Conservation (phyloP, 2,888 invertebrate species). For the Leucophenga montana region DNA sequence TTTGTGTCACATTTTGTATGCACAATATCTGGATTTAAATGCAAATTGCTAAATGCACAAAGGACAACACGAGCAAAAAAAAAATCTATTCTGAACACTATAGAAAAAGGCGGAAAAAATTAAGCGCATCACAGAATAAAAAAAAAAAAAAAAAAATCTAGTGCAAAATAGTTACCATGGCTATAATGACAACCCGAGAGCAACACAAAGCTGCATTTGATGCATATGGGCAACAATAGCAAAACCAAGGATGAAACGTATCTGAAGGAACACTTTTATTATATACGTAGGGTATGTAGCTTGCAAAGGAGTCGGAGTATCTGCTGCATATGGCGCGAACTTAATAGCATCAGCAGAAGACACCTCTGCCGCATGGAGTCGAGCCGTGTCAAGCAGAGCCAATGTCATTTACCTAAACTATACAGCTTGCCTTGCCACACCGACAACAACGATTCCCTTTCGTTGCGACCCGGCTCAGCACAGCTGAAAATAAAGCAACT, state of each 20-base stretch:
- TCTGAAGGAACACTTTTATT: too few relatives aligned
- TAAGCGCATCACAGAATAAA: neutral
- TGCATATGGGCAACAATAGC: neutral
- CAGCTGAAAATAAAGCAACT: neutral
- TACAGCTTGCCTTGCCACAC: neutral
- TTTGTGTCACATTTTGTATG: constrained; percentile 17
- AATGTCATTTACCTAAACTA: neutral
- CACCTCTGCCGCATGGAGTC: too few relatives aligned
- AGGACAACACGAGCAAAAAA: neutral
- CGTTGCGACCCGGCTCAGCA: neutral
- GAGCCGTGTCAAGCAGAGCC: neutral
- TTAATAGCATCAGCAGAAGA: too few relatives aligned
- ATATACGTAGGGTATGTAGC: too few relatives aligned
- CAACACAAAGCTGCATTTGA: neutral
- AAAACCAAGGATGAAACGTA: too few relatives aligned
- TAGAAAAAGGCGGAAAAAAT: neutral
- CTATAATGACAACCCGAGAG: neutral
- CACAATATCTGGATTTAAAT: constrained; percentile 18
- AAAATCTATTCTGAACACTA: neutral
- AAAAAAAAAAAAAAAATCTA: constrained; percentile 3
- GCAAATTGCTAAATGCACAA: constrained; percentile 22
- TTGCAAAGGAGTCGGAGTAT: too few relatives aligned
- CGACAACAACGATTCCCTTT: neutral
- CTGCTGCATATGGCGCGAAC: too few relatives aligned
- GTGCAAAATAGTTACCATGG: neutral